Percentiles rank a stretch among this genome's conserved stretches.
Evolutionary conservation across 2,888 invertebrate genomes (phyloP).

Genomic region (Epicampocera succincta): DNA sequence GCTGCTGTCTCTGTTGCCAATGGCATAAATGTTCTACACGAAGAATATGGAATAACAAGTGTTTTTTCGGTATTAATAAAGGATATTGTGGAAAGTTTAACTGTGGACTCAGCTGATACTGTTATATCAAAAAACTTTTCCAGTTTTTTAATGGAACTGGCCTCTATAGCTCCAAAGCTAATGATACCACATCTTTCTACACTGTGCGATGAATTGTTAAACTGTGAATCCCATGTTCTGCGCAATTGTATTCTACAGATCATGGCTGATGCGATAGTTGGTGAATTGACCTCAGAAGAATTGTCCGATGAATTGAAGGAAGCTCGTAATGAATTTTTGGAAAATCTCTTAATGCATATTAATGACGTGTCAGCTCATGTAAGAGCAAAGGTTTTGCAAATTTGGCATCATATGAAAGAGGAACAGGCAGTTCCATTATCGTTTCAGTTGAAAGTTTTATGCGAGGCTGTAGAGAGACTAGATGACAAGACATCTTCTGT

Average conservation of each 20-base stretch:
- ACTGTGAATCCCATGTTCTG: conserved; percentile 85
- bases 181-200: conserved; percentile 81
- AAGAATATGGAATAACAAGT: conserved; percentile 79
- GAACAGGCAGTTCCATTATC: conserved; percentile 90
- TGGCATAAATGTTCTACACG: conserved; percentile 78
- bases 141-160: conserved; percentile 79
- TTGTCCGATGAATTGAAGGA: conserved; percentile 86
- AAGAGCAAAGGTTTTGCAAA: conserved; percentile 91
- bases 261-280: conserved; percentile 89
- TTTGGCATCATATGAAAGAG: conserved; percentile 90
- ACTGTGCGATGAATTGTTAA: conserved; percentile 79
- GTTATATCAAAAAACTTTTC: conserved; percentile 79
- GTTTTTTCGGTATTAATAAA: conserved; percentile 80
- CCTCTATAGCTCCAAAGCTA: conserved; percentile 77
- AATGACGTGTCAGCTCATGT: conserved; percentile 93
- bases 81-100: conserved; percentile 79
- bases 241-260: conserved; percentile 92
- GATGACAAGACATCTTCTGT: conserved; percentile 92
- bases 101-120: conserved; percentile 77
- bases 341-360: conserved; percentile 90
- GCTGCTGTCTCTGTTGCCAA: conserved; percentile 78
- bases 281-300: conserved; percentile 88
- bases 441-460: conserved; percentile 86
- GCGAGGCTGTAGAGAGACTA: conserved; percentile 87
- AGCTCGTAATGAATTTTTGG: conserved; percentile 90